Percentiles rank a stretch among this genome's conserved stretches.
Evolutionary conservation across 30 jellyfish, hydroid and myxozoan species (phyloP).

Genomic region (Rhopilema esculentum): DNA sequence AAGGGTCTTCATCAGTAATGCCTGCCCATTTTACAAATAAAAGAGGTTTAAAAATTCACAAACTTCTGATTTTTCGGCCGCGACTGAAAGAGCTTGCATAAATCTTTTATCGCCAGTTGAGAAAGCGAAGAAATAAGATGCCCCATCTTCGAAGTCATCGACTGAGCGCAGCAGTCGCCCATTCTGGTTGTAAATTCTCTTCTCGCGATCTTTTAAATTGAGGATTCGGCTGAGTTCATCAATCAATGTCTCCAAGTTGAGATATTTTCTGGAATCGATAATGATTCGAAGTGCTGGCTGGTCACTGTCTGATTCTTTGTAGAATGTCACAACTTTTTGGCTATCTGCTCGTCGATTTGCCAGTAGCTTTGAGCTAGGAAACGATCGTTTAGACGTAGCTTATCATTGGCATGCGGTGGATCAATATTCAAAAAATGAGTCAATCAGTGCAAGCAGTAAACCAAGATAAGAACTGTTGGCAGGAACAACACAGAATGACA

Average conservation of each 20-base stretch:
- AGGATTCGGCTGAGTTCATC: conserved; percentile 65
- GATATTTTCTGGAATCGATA: conserved; percentile 51
- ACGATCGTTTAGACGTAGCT: no score
- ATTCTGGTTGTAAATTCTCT: conserved; percentile 31
- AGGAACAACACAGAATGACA: no score
- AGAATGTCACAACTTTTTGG: conserved; percentile 77
- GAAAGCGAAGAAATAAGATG: conserved; percentile 64
- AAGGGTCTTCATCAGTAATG: neutral
- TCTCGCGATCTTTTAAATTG: conserved; percentile 64
- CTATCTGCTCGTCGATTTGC: conserved; percentile 28
- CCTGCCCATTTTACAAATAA: neutral
- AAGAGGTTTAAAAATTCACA: neutral
- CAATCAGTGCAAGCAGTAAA: no score
- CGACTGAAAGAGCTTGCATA: conserved; percentile 34
- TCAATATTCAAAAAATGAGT: no score
- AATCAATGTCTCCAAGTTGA: conserved; percentile 39
- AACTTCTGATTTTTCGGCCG: neutral
- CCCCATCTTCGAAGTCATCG: conserved; percentile 84
- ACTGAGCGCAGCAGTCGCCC: conserved; percentile 46
- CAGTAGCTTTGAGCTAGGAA: neutral
- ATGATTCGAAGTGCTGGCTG: conserved; percentile 75
- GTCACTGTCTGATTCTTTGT: conserved; percentile 69
- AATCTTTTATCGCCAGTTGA: conserved; percentile 40
- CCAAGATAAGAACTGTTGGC: no score
- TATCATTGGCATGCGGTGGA: no score